These are phyloP conservation scores for Pimephales promelas DNA, from an alignment of 2,113 vertebrate genomes.

Conservation along the genomic window DNA sequence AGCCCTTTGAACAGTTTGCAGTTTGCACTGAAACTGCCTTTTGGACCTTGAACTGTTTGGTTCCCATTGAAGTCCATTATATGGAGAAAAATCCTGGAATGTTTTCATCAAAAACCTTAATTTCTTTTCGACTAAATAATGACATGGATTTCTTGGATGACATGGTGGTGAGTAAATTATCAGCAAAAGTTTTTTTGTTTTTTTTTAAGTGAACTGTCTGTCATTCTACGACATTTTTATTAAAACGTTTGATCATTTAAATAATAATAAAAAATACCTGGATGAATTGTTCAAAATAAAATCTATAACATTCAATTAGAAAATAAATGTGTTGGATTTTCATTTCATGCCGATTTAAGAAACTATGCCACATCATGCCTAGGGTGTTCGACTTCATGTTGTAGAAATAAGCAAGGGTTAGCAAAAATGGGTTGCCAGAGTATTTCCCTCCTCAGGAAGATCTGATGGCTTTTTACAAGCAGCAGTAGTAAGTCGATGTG, in stretches of 20 bases:
- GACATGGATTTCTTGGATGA: no score
- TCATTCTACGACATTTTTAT: neutral
- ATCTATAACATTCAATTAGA: neutral
- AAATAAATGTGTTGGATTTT: neutral
- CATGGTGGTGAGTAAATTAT: no score
- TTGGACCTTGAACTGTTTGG: no score
- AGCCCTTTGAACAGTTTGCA: no score
- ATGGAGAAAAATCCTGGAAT: no score
- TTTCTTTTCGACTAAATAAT: no score
- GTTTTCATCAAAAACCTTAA: no score
- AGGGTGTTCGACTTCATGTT: neutral
- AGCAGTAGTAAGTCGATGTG: constrained; percentile 12
- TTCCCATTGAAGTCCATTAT: no score
- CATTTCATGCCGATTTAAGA: neutral
- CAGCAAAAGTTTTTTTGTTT: no score
- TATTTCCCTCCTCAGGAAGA: constrained; percentile 22
- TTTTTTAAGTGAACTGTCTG: no score
- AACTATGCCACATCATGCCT: neutral
- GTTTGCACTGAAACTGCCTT: no score
- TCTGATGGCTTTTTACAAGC: constrained; percentile 9
- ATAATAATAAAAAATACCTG: neutral
- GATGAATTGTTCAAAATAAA: neutral
- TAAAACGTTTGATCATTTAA: neutral
- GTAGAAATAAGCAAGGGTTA: neutral
- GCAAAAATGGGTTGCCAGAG: neutral